These are phyloP conservation scores for Pterocles burchelli DNA, from an alignment of 2,113 vertebrate genomes.

Conservation along the genomic window DNA sequence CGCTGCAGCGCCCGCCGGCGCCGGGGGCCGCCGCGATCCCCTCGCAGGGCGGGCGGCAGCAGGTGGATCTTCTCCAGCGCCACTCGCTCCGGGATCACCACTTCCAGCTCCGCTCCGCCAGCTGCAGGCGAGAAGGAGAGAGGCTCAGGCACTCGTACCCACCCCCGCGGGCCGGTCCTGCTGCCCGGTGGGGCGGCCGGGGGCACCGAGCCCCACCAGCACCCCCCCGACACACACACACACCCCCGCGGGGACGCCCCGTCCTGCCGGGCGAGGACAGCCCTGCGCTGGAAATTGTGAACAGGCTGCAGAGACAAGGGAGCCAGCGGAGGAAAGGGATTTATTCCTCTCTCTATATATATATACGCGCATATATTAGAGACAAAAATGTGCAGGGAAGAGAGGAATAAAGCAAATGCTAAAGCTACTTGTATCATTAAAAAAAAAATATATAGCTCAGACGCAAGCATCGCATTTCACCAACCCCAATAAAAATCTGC, in stretches of 20 bases:
- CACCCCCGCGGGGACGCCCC: neutral
- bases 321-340: neutral
- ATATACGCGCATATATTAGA: neutral
- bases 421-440: conserved; percentile 15
- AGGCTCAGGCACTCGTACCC: conserved; percentile 24
- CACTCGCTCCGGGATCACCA: conserved; percentile 85
- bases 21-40: conserved; percentile 29
- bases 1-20: conserved; percentile 8
- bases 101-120: conserved; percentile 74
- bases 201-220: neutral
- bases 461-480: conserved; percentile 59
- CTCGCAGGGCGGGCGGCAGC: conserved; percentile 54
- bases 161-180: neutral
- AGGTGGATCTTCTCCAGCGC: conserved; percentile 79
- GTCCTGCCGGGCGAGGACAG: neutral
- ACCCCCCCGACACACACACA: neutral
- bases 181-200: neutral
- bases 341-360: neutral
- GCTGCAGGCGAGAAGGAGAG: conserved; percentile 65
- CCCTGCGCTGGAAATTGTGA: neutral
- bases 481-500: conserved; percentile 45
- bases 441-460: neutral
- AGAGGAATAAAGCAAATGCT: neutral
- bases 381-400: neutral
- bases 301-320: neutral